Conservation (phyloP, 2,113 vertebrate species). For the Chitala chitala region DNA sequence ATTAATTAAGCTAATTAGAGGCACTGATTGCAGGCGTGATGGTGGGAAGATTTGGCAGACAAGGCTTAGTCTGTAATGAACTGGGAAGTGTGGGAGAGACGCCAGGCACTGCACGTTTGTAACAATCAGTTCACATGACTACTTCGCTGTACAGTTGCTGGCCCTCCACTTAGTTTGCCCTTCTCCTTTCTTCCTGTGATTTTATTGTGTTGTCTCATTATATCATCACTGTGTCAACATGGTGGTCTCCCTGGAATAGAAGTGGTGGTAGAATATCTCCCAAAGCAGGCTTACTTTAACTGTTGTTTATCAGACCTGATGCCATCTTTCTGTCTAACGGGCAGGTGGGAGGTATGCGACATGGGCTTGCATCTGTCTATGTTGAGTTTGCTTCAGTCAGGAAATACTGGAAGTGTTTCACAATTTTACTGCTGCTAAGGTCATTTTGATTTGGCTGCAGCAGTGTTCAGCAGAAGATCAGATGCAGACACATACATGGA, state of each 20-base stretch:
- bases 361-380: too few relatives aligned
- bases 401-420: too few relatives aligned
- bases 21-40: conserved; percentile 99
- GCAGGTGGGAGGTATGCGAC: too few relatives aligned
- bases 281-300: too few relatives aligned
- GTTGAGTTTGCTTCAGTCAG: too few relatives aligned
- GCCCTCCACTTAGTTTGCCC: conserved; percentile 28
- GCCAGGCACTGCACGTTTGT: conserved; percentile 90
- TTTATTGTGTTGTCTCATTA: too few relatives aligned
- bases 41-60: conserved; percentile 85
- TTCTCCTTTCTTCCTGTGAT: conserved; percentile 20
- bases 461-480: too few relatives aligned
- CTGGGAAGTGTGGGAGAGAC: conserved; percentile 88
- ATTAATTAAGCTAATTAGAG: conserved; percentile 99
- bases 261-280: too few relatives aligned
- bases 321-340: not conserved
- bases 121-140: conserved; percentile 61
- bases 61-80: conserved; percentile 89
- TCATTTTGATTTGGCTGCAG: conserved; percentile 45
- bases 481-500: conserved; percentile 31
- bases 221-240: not conserved
- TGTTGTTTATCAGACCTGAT: too few relatives aligned
- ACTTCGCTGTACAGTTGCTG: conserved; percentile 15
- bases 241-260: too few relatives aligned
- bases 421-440: not conserved